Conservation (phyloP, 2,797 vertebrate species). For the Hipposideros larvatus region DNA sequence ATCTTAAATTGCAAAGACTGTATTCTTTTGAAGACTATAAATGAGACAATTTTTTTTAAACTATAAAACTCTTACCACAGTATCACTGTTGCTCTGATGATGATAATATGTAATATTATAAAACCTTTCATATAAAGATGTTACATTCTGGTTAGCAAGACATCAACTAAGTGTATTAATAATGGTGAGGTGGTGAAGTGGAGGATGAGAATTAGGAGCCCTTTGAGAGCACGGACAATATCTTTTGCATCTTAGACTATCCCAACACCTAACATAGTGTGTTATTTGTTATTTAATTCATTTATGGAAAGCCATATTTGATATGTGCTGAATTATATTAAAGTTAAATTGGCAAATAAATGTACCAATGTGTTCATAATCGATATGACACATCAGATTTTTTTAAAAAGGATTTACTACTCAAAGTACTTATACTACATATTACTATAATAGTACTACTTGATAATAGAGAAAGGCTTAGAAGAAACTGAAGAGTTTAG, state of each 20-base stretch:
- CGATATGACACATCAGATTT: background rate
- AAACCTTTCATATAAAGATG: slow-evolving; percentile 48
- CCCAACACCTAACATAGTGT: background rate
- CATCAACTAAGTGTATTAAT: slow-evolving; percentile 13
- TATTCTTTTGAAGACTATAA: slow-evolving; percentile 60
- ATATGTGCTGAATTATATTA: slow-evolving; percentile 20
- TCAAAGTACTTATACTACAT: slow-evolving; percentile 50
- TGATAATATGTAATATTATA: background rate
- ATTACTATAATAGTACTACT: slow-evolving; percentile 17
- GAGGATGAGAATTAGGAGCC: background rate
- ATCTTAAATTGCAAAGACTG: slow-evolving; percentile 54
- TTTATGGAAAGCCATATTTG: slow-evolving; percentile 4
- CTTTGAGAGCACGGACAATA: background rate
- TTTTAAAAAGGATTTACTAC: slow-evolving; percentile 5
- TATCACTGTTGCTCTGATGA: slow-evolving; percentile 32
- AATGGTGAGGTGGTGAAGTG: background rate
- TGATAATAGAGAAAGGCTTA: background rate
- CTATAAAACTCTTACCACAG: slow-evolving; percentile 12
- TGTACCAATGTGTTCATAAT: background rate
- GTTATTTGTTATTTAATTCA: slow-evolving; percentile 48
- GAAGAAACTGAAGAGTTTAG: slow-evolving; percentile 49
- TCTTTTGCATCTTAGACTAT: background rate
- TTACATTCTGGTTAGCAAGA: slow-evolving; percentile 54
- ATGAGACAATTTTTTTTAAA: slow-evolving; percentile 21
- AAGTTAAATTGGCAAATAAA: slow-evolving; percentile 66